Evolutionary conservation across 2,113 vertebrate genomes (phyloP).

Genomic region (Sitta europaea): DNA sequence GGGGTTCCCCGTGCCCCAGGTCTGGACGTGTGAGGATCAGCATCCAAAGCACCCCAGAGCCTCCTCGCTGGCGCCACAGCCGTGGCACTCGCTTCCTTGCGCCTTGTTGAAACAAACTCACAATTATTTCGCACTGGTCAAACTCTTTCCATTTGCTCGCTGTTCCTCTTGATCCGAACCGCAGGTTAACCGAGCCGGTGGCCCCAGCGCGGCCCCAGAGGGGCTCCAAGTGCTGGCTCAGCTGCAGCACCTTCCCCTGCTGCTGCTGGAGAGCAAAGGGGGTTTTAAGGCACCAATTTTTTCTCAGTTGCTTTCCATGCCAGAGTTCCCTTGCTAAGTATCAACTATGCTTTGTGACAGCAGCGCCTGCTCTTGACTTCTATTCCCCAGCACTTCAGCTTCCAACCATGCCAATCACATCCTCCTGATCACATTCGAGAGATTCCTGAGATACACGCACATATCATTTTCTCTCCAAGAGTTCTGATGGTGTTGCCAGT

Average conservation of each 20-base stretch:
- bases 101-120: background rate
- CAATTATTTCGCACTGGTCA: background rate
- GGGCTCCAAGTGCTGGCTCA: background rate
- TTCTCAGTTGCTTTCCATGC: background rate
- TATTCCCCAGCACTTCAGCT: background rate
- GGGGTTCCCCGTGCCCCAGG: fast-evolving
- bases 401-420: background rate
- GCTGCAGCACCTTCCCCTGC: background rate
- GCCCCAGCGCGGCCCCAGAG: background rate
- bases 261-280: fast-evolving
- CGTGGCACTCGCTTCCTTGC: background rate
- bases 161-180: background rate
- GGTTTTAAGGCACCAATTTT: background rate
- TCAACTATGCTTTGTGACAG: fast-evolving
- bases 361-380: background rate
- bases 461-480: background rate
- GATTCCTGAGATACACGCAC: background rate
- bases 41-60: background rate
- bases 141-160: background rate
- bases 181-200: background rate
- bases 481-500: background rate
- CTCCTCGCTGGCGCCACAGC: background rate
- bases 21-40: fast-evolving
- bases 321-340: background rate
- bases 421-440: background rate